Percentiles rank a stretch among this genome's conserved stretches.
phyloP scores from a whole-genome alignment of 1,140 invertebrate genomes.

The Trachymyrmex septentrionalis region DNA sequence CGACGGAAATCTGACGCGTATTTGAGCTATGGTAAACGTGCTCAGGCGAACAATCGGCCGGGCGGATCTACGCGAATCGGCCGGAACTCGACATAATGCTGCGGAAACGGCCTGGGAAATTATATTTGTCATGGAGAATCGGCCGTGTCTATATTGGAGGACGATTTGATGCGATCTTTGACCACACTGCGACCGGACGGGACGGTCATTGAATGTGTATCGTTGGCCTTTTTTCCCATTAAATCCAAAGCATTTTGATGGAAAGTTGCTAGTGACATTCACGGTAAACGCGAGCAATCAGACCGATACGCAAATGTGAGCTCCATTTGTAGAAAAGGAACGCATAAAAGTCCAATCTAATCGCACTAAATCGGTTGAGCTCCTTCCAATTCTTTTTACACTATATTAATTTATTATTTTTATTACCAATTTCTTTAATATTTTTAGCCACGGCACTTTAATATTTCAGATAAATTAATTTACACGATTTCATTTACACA shows the following conservation, averaged over 20 bases:
- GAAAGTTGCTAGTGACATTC: conserved; percentile 70
- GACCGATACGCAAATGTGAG: conserved; percentile 39
- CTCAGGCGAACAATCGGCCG: conserved; percentile 70
- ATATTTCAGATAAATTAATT: conserved; percentile 15
- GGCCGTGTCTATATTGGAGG: conserved; percentile 58
- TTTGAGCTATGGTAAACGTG: conserved; percentile 63
- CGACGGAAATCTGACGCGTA: conserved; percentile 55
- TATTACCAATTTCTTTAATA: not conserved
- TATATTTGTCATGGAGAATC: conserved; percentile 84
- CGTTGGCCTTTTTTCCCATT: conserved; percentile 32
- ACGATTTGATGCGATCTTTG: conserved; percentile 79
- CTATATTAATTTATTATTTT: not conserved
- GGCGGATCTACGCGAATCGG: conserved; percentile 72
- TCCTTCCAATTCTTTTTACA: not conserved
- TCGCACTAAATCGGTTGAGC: not conserved
- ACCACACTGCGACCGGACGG: conserved; percentile 78
- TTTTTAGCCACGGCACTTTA: not conserved
- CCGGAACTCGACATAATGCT: conserved; percentile 84
- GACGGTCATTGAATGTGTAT: conserved; percentile 72
- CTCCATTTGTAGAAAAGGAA: conserved; percentile 16
- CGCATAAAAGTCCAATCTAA: conserved; percentile 18
- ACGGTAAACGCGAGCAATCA: conserved; percentile 43
- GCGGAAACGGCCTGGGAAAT: conserved; percentile 83
- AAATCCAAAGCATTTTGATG: conserved; percentile 38
- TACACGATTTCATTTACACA: not conserved